phyloP scores from a whole-genome alignment of 1,140 invertebrate genomes.

The Saccostrea echinata region DNA sequence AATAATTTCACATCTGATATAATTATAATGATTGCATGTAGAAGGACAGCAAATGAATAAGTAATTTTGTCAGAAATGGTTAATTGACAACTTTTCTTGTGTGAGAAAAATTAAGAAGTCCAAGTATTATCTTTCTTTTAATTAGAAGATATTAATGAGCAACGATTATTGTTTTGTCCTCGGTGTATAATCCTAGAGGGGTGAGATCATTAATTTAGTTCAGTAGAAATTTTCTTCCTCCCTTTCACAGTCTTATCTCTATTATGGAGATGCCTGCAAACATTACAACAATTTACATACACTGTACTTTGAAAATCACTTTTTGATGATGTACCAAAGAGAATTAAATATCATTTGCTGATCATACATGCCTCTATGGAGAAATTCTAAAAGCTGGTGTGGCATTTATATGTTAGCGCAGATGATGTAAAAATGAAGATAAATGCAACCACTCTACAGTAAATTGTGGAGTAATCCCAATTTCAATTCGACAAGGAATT shows the following conservation, averaged over 20 bases:
- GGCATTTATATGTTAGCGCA: conserved; percentile 13
- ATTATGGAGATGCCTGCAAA: not conserved
- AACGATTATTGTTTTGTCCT: not conserved
- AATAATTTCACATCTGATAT: no score
- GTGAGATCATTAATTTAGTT: conserved; percentile 24
- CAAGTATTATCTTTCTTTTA: not conserved
- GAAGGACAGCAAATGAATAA: no score
- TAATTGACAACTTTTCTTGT: no score
- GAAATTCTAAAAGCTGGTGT: conserved; percentile 33
- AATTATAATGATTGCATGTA: no score
- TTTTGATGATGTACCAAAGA: conserved; percentile 24
- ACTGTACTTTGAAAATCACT: conserved; percentile 24
- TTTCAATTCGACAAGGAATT: conserved; percentile 29
- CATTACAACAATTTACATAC: conserved; percentile 17
- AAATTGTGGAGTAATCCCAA: conserved; percentile 17
- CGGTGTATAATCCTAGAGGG: not conserved
- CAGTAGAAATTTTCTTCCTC: not conserved
- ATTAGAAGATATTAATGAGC: not conserved
- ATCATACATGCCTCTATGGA: conserved; percentile 15
- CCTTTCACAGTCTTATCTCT: not conserved
- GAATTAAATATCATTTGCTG: conserved; percentile 29
- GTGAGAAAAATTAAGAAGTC: no score
- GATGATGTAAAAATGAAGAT: conserved; percentile 37
- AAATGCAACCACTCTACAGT: conserved; percentile 19
- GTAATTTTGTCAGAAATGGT: no score